phyloP scores from a whole-genome alignment of 2,888 invertebrate species.

The Eupithecia dodoneata region DNA sequence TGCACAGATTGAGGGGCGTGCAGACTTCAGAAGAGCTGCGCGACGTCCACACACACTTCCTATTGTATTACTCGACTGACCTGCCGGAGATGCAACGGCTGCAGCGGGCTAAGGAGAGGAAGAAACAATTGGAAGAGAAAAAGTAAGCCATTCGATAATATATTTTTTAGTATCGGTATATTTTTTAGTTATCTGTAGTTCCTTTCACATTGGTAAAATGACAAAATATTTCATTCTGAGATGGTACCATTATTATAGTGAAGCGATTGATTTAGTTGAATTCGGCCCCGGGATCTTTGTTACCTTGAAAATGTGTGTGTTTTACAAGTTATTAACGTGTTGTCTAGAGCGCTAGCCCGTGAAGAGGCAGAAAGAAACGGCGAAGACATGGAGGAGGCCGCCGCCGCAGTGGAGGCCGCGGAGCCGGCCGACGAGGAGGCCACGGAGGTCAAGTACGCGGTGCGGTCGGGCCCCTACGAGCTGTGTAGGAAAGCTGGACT shows the following conservation, averaged over 20 bases:
- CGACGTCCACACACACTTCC: conserved; percentile 96
- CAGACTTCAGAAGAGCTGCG: conserved; percentile 95
- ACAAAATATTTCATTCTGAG: too few relatives aligned
- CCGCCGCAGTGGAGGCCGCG: conserved; percentile 80
- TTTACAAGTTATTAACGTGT: conserved; percentile 9
- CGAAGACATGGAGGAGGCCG: conserved; percentile 87
- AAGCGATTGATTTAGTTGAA: too few relatives aligned
- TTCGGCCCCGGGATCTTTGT: background rate
- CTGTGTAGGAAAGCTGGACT: conserved; percentile 94
- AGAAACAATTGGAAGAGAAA: conserved; percentile 84
- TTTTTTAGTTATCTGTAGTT: too few relatives aligned
- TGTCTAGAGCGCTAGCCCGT: conserved; percentile 66
- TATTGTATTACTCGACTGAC: conserved; percentile 95
- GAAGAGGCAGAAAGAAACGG: conserved; percentile 84
- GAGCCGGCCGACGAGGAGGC: conserved; percentile 84
- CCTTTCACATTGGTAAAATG: too few relatives aligned
- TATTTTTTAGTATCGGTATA: too few relatives aligned
- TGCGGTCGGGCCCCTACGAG: conserved; percentile 94
- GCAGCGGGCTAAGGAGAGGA: conserved; percentile 87
- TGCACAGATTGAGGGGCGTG: conserved; percentile 77
- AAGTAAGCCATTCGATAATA: conserved; percentile 58
- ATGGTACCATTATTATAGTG: too few relatives aligned
- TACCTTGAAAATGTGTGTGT: conserved; percentile 56
- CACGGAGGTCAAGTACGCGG: conserved; percentile 91
- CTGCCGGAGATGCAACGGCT: conserved; percentile 92